Evolutionary conservation across 2,113 vertebrate genomes (phyloP).

Genomic region (Anseranas semipalmata): DNA sequence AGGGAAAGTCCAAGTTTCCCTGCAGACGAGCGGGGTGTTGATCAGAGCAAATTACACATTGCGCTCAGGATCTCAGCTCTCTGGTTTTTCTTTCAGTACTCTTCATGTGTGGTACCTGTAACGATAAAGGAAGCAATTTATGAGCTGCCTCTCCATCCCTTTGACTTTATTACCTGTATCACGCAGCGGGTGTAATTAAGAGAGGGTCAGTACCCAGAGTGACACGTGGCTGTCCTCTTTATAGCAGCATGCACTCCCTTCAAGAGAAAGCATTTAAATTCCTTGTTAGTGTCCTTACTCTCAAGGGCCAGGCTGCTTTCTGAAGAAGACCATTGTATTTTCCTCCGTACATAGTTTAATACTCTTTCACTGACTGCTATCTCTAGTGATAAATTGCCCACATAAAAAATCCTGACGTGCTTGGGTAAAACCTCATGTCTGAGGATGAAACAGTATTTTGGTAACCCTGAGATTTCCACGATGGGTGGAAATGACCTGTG

Average conservation of each 20-base stretch:
- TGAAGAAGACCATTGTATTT: not conserved
- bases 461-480: not conserved
- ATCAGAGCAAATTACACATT: accelerated
- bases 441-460: not conserved
- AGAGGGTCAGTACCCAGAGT: not conserved
- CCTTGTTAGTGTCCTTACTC: not conserved
- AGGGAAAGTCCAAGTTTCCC: not conserved
- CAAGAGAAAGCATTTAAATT: not conserved
- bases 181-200: not conserved
- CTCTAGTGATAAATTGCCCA: not conserved
- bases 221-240: not conserved
- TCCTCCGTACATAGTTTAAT: not conserved
- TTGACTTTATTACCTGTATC: not conserved
- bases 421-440: not conserved
- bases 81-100: not conserved
- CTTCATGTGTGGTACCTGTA: not conserved
- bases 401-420: not conserved
- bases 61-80: not conserved
- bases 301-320: not conserved
- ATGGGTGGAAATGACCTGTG: not conserved
- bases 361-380: not conserved
- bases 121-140: not conserved
- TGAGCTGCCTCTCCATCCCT: not conserved
- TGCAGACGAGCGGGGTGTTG: not conserved
- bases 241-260: not conserved